Base-by-base conservation (phyloP, 2,888 invertebrate genomes). In the Tetragnatha montana region DNA sequence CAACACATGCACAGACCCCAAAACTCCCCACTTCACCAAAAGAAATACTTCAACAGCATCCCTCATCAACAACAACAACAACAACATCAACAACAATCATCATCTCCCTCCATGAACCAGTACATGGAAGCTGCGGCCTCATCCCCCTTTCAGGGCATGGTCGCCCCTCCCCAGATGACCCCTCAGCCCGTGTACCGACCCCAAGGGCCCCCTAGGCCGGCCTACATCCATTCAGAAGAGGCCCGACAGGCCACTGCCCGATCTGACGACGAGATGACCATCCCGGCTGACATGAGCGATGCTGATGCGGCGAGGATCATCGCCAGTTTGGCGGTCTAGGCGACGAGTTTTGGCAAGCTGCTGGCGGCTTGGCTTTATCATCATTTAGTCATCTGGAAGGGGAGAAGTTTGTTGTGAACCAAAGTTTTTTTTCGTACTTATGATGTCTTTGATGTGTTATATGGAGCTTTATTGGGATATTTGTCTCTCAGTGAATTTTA, bases 281-380 rank as follows among this genome's bases (percentile, higher is more conserved):
- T 89, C 1, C 85, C 85, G 4, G 17, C 85, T 4, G 85, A 81
- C 0, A 19, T 89, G 8, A 68, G 73, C 49, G 71, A 85, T 6
- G 68, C 69, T 47, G 89, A 89, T 8, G 81, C 81, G 0, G 81
- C 84, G 0, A 68, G 69, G 17, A 80, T 89, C 6, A 70, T 89
- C 0, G 85, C 89, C 12, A 76, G 84, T 68, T n/a, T 89, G 70
- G 70, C 35, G 71, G 71, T 49, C 19, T 81, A 51, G 22, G 10
- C 49, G 70, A 49, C 8, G 17, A 47, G 1, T 35, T 35, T 35
- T 60, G 60, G 22, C 22, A 14, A 80, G 60, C 76, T 60, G 83
- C 83, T 76, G 83, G 83, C 69, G 47, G 71, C 60, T 60, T 21
- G 60, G 60, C 12, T 60, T 60, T 17, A 60, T 60, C 60, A 60